Evolutionary conservation across 2,888 invertebrate genomes (phyloP).

Genomic region (Acronicta aceris): DNA sequence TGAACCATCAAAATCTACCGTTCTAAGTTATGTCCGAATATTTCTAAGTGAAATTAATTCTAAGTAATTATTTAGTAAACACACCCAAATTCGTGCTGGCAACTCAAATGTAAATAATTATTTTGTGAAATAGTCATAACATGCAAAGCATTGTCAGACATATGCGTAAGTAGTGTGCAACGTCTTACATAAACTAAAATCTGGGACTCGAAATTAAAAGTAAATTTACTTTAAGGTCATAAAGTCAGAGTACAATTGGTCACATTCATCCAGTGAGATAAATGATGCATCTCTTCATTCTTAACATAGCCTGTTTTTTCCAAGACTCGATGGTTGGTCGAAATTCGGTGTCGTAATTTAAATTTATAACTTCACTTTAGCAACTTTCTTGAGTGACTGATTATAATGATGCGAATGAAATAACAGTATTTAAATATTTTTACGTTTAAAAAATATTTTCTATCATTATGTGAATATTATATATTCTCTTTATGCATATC

Average conservation of each 20-base stretch:
- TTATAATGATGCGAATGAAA: slow-evolving; percentile 25
- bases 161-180: slow-evolving; percentile 61
- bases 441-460: neutral
- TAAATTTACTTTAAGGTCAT: slow-evolving; percentile 42
- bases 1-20: too few species aligned
- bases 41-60: too few species aligned
- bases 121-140: slow-evolving; percentile 58
- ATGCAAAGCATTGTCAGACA: slow-evolving; percentile 58
- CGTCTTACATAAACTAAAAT: slow-evolving; percentile 63
- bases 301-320: slow-evolving; percentile 30
- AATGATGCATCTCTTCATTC: slow-evolving; percentile 46
- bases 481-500: neutral
- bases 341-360: slow-evolving; percentile 43
- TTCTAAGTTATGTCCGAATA: too few species aligned
- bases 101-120: slow-evolving; percentile 53
- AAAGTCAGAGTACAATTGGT: slow-evolving; percentile 14
- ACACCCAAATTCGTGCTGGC: slow-evolving; percentile 36
- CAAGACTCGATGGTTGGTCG: slow-evolving; percentile 30
- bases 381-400: slow-evolving; percentile 26
- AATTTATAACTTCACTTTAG: slow-evolving; percentile 49
- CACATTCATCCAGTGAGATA: slow-evolving; percentile 35
- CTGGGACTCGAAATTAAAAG: slow-evolving; percentile 49
- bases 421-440: neutral
- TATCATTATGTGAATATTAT: neutral
- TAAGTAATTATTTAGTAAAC: slow-evolving; percentile 12